A percentile compares a stretch with the other conserved stretches of the same genome.
Conservation (phyloP, 2,113 vertebrate species). For the Epinephelus fuscoguttatus region DNA sequence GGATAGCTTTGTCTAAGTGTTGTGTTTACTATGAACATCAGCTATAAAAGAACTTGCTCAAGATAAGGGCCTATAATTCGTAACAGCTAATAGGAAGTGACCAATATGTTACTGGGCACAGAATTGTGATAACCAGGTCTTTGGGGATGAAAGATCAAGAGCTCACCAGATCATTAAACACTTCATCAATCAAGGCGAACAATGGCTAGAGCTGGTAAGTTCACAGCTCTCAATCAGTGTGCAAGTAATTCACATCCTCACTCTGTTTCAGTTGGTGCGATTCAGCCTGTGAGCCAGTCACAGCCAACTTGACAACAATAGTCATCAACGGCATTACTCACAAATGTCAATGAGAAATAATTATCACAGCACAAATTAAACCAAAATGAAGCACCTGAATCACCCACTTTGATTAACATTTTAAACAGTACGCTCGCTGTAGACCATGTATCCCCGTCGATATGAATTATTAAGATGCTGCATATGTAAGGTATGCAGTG, state of each 20-base stretch:
- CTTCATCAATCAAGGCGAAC: slow-evolving; percentile 34
- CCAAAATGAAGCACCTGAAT: slow-evolving; percentile 25
- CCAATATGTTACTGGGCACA: slow-evolving; percentile 21
- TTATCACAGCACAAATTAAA: slow-evolving; percentile 29
- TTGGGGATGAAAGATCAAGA: slow-evolving; percentile 18
- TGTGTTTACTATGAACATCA: slow-evolving; percentile 30
- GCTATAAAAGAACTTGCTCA: slow-evolving; percentile 21
- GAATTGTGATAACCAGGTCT: slow-evolving; percentile 15
- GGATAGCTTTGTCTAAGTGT: slow-evolving; percentile 28
- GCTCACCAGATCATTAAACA: slow-evolving; percentile 37
- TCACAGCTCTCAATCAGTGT: slow-evolving; percentile 34
- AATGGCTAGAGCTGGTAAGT: slow-evolving; percentile 14
- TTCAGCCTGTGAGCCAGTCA: slow-evolving; percentile 34
- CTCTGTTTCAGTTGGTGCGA: slow-evolving; percentile 27
- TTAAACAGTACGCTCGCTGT: not conserved
- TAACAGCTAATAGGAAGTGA: slow-evolving; percentile 28
- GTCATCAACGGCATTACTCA: slow-evolving; percentile 31
- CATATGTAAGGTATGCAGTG: not conserved
- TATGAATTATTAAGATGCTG: not conserved
- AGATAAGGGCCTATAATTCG: slow-evolving; percentile 31
- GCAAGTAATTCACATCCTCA: slow-evolving; percentile 42
- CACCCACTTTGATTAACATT: slow-evolving; percentile 3
- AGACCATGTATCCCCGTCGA: not conserved
- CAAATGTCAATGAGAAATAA: slow-evolving; percentile 46
- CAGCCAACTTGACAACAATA: slow-evolving; percentile 42